Percentiles rank a stretch among this genome's conserved stretches.
Evolutionary conservation across 2,888 invertebrate genomes (phyloP).

Genomic region (Agonopterix heracliana): DNA sequence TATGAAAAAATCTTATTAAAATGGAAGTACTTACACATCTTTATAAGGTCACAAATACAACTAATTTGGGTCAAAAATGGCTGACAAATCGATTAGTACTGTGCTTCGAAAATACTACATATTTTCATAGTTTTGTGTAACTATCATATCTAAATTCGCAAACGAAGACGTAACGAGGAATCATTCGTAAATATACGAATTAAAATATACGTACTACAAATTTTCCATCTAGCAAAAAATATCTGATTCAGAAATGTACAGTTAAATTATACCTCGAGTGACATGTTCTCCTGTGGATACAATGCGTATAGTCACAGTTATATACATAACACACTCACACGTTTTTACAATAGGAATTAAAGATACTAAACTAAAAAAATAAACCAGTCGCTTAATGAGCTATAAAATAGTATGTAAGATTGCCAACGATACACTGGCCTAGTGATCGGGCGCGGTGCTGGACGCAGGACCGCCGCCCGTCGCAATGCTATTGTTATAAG

Average conservation of each 20-base stretch:
- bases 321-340: slow-evolving; percentile 72
- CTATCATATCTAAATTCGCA: slow-evolving; percentile 56
- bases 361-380: slow-evolving; percentile 62
- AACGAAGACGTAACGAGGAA: slow-evolving; percentile 59
- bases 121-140: slow-evolving; percentile 52
- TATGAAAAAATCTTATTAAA: slow-evolving; percentile 70
- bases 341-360: slow-evolving; percentile 71
- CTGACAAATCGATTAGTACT: slow-evolving; percentile 57
- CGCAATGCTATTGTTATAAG: slow-evolving; percentile 36
- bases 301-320: slow-evolving; percentile 54
- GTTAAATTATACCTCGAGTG: slow-evolving; percentile 41
- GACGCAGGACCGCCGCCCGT: slow-evolving; percentile 22
- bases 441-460: slow-evolving; percentile 34
- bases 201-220: slow-evolving; percentile 23
- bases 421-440: slow-evolving; percentile 74
- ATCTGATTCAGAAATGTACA: slow-evolving; percentile 31
- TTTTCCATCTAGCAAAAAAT: not conserved
- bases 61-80: slow-evolving; percentile 70
- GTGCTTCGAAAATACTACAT: slow-evolving; percentile 54
- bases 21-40: slow-evolving; percentile 71
- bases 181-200: slow-evolving; percentile 37
- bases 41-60: slow-evolving; percentile 53
- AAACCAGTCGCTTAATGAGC: slow-evolving; percentile 74
- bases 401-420: slow-evolving; percentile 65
- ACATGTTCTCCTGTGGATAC: slow-evolving; percentile 40